phyloP scores from a whole-genome alignment of 2,888 invertebrate species.

The Oeneis ivallda region DNA sequence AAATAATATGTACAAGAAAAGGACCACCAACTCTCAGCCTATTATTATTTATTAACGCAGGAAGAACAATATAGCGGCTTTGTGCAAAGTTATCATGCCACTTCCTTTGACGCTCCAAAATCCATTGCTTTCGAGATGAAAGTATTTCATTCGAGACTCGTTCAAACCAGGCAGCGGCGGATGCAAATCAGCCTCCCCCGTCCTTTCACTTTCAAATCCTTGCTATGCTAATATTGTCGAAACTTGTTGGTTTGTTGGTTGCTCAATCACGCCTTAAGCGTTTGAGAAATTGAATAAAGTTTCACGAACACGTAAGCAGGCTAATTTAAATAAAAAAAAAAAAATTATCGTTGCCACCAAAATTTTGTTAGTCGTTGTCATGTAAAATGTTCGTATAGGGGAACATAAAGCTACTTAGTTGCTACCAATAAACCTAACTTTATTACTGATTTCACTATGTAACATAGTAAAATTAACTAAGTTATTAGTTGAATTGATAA shows the following conservation, averaged over 20 bases:
- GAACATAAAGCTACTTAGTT: too few species aligned
- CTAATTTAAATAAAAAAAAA: conserved; percentile 8
- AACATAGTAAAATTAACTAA: too few species aligned
- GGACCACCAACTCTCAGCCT: background rate
- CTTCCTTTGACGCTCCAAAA: conserved; percentile 45
- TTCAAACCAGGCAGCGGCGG: conserved; percentile 43
- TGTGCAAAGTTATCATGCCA: conserved; percentile 44
- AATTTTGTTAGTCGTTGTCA: too few species aligned
- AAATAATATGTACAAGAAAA: background rate
- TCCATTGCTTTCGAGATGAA: conserved; percentile 45
- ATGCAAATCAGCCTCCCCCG: conserved; percentile 48
- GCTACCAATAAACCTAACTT: too few species aligned
- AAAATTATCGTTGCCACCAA: too few species aligned
- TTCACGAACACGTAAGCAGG: conserved; percentile 15
- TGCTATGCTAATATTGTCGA: conserved; percentile 43
- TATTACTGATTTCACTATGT: too few species aligned
- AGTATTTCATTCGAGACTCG: conserved; percentile 48
- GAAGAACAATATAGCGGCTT: conserved; percentile 33
- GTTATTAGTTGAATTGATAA: too few species aligned
- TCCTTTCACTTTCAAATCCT: conserved; percentile 63
- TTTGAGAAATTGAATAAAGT: conserved; percentile 27
- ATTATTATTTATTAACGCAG: conserved; percentile 15
- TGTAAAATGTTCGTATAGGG: too few species aligned
- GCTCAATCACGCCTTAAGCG: conserved; percentile 39
- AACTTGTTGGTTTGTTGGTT: conserved; percentile 43